Evolutionary conservation across 1,140 invertebrate genomes (phyloP).

Genomic region (Drosophila lowei): DNA sequence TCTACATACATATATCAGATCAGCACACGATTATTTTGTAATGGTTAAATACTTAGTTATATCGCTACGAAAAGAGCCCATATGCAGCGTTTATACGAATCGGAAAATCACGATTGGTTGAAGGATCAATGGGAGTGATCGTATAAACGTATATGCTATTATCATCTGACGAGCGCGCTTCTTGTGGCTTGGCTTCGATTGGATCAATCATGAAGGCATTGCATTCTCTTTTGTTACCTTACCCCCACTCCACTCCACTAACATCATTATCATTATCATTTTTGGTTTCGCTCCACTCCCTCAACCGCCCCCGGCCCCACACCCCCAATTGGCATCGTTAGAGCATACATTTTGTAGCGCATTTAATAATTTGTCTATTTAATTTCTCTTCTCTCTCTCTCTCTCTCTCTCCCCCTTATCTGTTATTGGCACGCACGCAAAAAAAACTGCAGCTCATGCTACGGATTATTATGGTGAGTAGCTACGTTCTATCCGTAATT

Average conservation of each 20-base stretch:
- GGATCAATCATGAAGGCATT: no score
- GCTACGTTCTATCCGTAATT: constrained; percentile 84
- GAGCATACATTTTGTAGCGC: constrained; percentile 57
- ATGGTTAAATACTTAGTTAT: background rate
- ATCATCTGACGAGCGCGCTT: no score
- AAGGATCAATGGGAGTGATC: background rate
- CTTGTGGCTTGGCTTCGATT: no score
- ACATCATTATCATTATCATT: constrained; percentile 1
- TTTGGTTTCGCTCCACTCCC: background rate
- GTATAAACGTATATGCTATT: background rate
- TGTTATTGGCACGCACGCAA: constrained; percentile 80
- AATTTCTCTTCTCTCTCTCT: constrained; percentile 56
- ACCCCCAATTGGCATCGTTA: constrained; percentile 20
- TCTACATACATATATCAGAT: constrained; percentile 31
- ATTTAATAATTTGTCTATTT: constrained; percentile 81
- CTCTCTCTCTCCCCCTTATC: constrained; percentile 46
- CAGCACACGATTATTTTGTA: constrained; percentile 32
- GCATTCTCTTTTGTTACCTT: background rate
- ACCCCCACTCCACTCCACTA: background rate
- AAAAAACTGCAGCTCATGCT: constrained; percentile 90
- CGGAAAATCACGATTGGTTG: no score
- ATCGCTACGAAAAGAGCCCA: background rate
- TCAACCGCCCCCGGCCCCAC: background rate
- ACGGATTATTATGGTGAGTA: constrained; percentile 99
- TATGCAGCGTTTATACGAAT: constrained; percentile 23